These are phyloP conservation scores for Sturmia bella DNA, from an alignment of 2,888 invertebrate species.

Conservation along the genomic window DNA sequence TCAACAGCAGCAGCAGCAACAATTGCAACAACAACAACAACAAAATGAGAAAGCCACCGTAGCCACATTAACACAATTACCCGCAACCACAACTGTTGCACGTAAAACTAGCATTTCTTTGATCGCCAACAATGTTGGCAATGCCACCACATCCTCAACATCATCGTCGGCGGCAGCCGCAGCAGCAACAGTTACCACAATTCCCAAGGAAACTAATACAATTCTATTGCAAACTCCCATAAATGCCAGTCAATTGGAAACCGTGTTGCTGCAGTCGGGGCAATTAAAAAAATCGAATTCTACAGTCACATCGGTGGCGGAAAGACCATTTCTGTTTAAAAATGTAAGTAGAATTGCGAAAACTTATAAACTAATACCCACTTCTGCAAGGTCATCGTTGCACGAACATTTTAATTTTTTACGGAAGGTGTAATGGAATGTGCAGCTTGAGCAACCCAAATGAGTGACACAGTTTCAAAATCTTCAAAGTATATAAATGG, in stretches of 20 bases:
- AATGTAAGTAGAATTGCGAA: conserved; percentile 73
- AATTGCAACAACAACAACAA: conserved; percentile 74
- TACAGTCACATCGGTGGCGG: conserved; percentile 63
- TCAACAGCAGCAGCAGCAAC: conserved; percentile 73
- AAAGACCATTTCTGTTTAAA: conserved; percentile 78
- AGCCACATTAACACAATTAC: conserved; percentile 79
- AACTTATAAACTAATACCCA: too few species aligned
- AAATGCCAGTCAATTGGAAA: conserved; percentile 81
- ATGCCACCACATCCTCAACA: conserved; percentile 32
- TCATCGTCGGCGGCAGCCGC: conserved; percentile 36
- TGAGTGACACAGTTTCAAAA: too few species aligned
- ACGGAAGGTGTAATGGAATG: too few species aligned
- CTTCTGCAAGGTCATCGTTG: too few species aligned
- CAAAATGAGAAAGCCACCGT: conserved; percentile 74
- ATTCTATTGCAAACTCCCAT: conserved; percentile 81
- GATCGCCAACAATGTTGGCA: conserved; percentile 70
- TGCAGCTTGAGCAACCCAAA: too few species aligned
- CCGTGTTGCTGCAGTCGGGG: conserved; percentile 76
- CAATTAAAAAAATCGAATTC: conserved; percentile 73
- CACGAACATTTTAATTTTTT: not conserved
- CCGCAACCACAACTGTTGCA: conserved; percentile 79
- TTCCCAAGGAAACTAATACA: conserved; percentile 74
- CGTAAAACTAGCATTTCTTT: conserved; percentile 76
- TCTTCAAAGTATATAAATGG: too few species aligned
- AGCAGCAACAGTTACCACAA: conserved; percentile 57